Base-by-base conservation (phyloP, 2,888 invertebrate species). In the Polymixis lichenea region DNA sequence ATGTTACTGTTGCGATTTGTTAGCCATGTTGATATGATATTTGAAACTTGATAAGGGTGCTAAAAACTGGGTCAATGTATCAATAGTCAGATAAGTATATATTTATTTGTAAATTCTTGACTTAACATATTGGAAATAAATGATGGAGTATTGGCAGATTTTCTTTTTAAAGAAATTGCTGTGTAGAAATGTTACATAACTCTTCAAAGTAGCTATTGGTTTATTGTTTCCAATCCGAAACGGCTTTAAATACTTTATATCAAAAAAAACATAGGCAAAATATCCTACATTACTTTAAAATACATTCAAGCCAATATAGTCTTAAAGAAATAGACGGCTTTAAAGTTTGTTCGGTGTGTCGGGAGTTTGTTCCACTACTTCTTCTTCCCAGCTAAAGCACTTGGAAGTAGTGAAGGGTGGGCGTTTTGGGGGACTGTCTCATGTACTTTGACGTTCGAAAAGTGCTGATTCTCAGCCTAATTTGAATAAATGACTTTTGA, bases 241-340 rank as follows among this genome's bases (percentile, higher is more conserved):
- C 17, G 19, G 8, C 15, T 38, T 19, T 22, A n/a, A 5, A 51
- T 43, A 51, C 7, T 15, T 38, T 28, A 49, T 17, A 28, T 46
- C 28, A 67, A 77, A 46, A 28, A 28, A 74, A 74, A 49, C 17
- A 62, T 66, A 56, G 66, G 56, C 66, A 75, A 67, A 25, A 67
- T 11, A 25, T 64, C 22, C 15, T 66, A 32, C 19, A 62, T n/a
- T 55, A 19, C 22, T 49, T 55, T 25, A 43, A 65, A 58, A 65
- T 46, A 75, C n/a, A 7, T 55, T 62, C 46, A 79, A 77, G 72
- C 46, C 53, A 17, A 70, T 61, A 78, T 60, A 72, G 51, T 60
- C 32, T 43, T 64, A 49, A 51, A 69, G 28, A 61, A 65, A 56
- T 53, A 32, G 22, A 53, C 8, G n/a, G n/a, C 28, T 74, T 67